Evolutionary conservation across 92 coral and sea anemone genomes (phyloP), one percentile per base, ranked within the genome.

Genomic region (Montipora capitata): DNA sequence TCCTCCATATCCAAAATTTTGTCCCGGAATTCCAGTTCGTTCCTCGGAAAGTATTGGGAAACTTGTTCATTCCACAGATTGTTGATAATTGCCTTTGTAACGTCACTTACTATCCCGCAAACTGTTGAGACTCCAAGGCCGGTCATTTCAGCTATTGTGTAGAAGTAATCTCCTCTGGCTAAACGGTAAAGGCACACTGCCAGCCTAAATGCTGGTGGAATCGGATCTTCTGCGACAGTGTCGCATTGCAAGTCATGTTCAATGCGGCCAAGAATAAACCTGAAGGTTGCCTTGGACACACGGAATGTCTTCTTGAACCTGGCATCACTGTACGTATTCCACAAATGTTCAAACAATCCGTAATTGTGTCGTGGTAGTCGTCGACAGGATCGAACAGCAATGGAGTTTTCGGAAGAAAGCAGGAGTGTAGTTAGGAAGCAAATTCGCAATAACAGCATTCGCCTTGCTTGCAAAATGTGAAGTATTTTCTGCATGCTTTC

Each of bases 271-370:
- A 91, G 77, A 80, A 87, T 87, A 58, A 87, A 92, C 43, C 44
- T 27, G 84, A 91, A 91, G 17, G 94, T 91, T 52, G 72, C 77
- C 59, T 85, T 45, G 16, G 94, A 80, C 74, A 87, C 48, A 16
- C 94, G 82, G 39, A 87, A 87, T 61, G 94, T 91, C 63, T 91
- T 80, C 70, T 91, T 91, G 8, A 91, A 87, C 42, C 94, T 61
- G 12, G 48, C 5, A 57, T 87, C 87, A 43, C 68, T 51, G 59
- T 92, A 82, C 61, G 61, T 7, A 69, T 35, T 83, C 68, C 87
- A 85, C 82, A 91, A 88, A 91, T 9, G 85, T 79, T 54, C 61
- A 9, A 54, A 54, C 15, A 0, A 54, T 7, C 61, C 61, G 5
- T 78, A 18, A 18, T 18, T 58, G 67, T 91, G 87, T 81, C 83